Evolutionary conservation across 1,140 invertebrate species (phyloP).

Genomic region (Ceratosolen solmsi): DNA sequence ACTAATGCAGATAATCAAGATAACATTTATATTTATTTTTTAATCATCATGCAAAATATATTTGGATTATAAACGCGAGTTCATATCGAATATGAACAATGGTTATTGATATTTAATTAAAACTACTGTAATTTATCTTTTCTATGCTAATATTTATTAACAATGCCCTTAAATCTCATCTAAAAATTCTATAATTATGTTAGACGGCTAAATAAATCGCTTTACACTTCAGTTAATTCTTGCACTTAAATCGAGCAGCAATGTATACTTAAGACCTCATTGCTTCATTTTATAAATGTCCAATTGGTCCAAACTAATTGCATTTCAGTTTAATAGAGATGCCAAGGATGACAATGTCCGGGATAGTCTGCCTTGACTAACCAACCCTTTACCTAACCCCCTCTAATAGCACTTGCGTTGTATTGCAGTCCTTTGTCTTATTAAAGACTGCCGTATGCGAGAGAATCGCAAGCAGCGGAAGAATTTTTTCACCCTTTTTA

Average conservation of each 20-base stretch:
- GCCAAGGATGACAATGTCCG: neutral
- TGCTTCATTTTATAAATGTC: neutral
- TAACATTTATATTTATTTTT: too few species aligned
- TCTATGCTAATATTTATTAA: too few species aligned
- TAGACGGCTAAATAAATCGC: too few species aligned
- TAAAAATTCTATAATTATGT: too few species aligned
- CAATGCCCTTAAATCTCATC: too few species aligned
- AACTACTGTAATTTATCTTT: too few species aligned
- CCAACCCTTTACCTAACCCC: neutral
- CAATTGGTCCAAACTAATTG: neutral
- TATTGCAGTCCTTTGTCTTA: conserved; percentile 25
- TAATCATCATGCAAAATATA: too few species aligned
- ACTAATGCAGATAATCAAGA: too few species aligned
- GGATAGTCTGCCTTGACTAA: neutral
- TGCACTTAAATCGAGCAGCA: neutral
- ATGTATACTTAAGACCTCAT: neutral
- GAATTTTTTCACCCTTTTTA: neutral
- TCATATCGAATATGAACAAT: too few species aligned
- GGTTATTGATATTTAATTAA: too few species aligned
- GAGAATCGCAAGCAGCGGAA: neutral
- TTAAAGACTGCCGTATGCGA: neutral
- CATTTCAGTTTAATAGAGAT: neutral
- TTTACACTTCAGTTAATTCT: too few species aligned
- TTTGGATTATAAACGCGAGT: too few species aligned
- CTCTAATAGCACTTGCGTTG: neutral